Evolutionary conservation across 2,113 vertebrate species (phyloP).

Genomic region (Callithrix jacchus): DNA sequence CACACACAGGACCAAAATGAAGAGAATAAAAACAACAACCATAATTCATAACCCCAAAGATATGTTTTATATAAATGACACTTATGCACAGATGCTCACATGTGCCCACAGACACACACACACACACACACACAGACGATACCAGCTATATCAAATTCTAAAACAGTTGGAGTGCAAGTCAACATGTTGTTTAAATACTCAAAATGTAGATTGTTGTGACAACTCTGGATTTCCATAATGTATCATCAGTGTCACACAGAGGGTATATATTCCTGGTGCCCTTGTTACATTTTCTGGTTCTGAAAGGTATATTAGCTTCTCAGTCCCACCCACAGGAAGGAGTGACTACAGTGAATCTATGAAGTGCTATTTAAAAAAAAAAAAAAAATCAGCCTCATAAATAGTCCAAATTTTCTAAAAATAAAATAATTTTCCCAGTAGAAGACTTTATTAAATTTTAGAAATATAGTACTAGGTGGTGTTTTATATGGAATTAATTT

Average conservation of each 20-base stretch:
- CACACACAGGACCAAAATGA: neutral
- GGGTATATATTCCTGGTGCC: accelerated
- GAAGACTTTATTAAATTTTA: neutral
- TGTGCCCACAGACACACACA: neutral
- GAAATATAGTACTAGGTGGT: neutral
- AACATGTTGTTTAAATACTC: neutral
- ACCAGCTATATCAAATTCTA: neutral
- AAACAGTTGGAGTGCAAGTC: neutral
- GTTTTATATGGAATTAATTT: neutral
- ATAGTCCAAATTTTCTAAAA: neutral
- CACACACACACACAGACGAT: too few relatives aligned
- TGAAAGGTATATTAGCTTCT: accelerated
- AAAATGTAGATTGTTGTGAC: neutral
- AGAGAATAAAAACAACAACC: neutral
- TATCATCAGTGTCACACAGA: neutral
- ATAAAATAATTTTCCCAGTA: neutral
- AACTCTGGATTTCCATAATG: neutral
- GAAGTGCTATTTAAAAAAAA: neutral
- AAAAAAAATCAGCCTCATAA: neutral
- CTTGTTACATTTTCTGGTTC: too few relatives aligned
- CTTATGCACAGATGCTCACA: neutral
- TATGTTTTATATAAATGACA: neutral
- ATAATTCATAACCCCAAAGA: neutral
- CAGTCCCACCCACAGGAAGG: accelerated
- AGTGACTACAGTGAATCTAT: accelerated